Evolutionary conservation across 1,140 invertebrate species (phyloP), one percentile per base, ranked within the genome.

Genomic region (Drosophila erecta): DNA sequence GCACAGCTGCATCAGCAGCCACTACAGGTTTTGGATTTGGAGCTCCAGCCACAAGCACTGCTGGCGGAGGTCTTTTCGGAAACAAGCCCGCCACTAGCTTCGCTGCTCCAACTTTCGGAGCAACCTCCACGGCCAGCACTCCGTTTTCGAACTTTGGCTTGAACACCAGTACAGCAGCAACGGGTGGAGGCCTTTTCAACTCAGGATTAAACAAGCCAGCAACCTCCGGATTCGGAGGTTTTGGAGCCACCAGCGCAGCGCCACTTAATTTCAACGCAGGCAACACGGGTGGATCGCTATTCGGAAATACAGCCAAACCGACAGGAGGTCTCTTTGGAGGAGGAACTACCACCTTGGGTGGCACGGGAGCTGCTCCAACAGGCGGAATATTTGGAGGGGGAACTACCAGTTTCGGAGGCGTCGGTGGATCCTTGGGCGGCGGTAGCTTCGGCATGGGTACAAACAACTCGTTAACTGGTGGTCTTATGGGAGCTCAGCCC

Each of bases 151-250:
- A 79, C 50, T 92, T 92, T 22, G 78, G 83, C 4, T 22, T 90
- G 10, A 77, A 61, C 30, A 90, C 91, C 47, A 93, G 92, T 47
- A 87, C 92, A 2, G 54, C 85, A 2, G 58, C 46, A 8, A 90
- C 89, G 10, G 92, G 93, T 35, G 93, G 93, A 14, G 93, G 93
- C 11, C 79, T 94, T 4, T 94, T 94, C 55, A 94, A 93, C 64
- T 92, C 92, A 0, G 77, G 92, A 5, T 84, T 94, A 17, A 94
- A 94, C 54, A 93, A 93, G 60, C 91, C 94, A 3, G 90, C 93
- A 4, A 92, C 92, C 4, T 92, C 92, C 6, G 91, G 92, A 10
- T 92, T 93, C 67, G 91, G 92, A 22, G 90, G 79, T 0, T 93
- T 93, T 50, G 90, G 90, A 5, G 61, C 83, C n/a, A 89, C 90